phyloP scores from a whole-genome alignment of 2,888 invertebrate genomes.

The Cosmia trapezina region DNA sequence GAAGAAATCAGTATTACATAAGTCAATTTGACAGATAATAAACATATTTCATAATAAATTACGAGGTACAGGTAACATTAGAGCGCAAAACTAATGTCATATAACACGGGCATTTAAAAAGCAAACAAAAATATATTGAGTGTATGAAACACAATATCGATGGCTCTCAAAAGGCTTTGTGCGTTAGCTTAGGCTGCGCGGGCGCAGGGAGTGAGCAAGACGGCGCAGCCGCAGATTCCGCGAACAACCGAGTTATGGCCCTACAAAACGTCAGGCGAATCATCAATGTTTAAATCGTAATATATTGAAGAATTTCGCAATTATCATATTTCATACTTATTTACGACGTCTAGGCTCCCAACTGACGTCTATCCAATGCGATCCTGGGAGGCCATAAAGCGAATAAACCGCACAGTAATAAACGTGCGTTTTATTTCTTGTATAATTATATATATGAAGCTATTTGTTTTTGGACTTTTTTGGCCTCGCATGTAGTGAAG shows the following conservation, averaged over 20 bases:
- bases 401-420: constrained; percentile 83
- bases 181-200: constrained; percentile 53
- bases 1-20: constrained; percentile 30
- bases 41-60: constrained; percentile 55
- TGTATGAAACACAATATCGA: constrained; percentile 73
- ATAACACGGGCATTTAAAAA: constrained; percentile 73
- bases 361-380: constrained; percentile 86
- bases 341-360: constrained; percentile 89
- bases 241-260: constrained; percentile 86
- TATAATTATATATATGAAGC: constrained; percentile 84
- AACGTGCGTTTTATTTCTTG: constrained; percentile 85
- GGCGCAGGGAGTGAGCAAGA: constrained; percentile 57
- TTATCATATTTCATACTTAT: constrained; percentile 90
- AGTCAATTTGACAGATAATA: constrained; percentile 51
- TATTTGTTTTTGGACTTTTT: constrained; percentile 78
- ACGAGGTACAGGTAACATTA: constrained; percentile 57
- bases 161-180: constrained; percentile 69
- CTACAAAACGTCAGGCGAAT: constrained; percentile 89
- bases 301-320: constrained; percentile 90
- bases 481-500: constrained; percentile 55
- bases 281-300: constrained; percentile 90
- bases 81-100: constrained; percentile 64
- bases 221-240: constrained; percentile 73
- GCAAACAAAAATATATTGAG: constrained; percentile 72
- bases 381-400: constrained; percentile 86